Percentiles rank a stretch among this genome's conserved stretches.
phyloP scores from a whole-genome alignment of 2,888 invertebrate genomes.

The Yponomeuta sedellus region DNA sequence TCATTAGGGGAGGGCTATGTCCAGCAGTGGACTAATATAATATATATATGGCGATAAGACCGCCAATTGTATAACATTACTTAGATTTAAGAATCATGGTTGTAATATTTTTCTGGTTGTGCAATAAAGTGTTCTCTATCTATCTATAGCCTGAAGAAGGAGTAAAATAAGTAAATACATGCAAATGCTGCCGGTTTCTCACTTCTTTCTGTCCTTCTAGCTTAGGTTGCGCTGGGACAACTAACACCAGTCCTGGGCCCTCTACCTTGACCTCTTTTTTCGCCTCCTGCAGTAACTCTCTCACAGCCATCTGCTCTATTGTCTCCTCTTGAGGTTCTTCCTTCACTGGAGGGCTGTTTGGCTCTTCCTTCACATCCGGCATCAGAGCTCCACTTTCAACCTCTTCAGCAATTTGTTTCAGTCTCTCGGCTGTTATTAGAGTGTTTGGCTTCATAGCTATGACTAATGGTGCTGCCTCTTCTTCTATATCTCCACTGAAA shows the following conservation, averaged over 20 bases:
- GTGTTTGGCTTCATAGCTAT: conserved; percentile 80
- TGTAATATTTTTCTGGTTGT: no score
- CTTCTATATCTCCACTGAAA: conserved; percentile 71
- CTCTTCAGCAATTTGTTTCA: conserved; percentile 67
- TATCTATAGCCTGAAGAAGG: no score
- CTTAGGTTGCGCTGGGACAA: conserved; percentile 72
- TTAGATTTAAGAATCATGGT: no score
- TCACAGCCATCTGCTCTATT: conserved; percentile 83
- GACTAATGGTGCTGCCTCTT: conserved; percentile 75
- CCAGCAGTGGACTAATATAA: no score
- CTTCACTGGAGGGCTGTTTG: conserved; percentile 29
- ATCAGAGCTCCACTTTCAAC: conserved; percentile 63
- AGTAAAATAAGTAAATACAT: no score
- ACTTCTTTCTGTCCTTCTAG: conserved; percentile 80
- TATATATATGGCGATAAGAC: no score
- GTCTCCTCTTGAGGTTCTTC: conserved; percentile 57
- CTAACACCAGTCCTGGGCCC: conserved; percentile 63
- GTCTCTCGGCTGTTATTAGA: conserved; percentile 67
- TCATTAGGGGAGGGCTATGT: no score
- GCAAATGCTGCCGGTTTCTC: conserved; percentile 14
- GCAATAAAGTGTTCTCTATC: no score
- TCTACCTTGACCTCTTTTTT: conserved; percentile 51
- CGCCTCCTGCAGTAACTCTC: conserved; percentile 81
- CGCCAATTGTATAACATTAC: no score
- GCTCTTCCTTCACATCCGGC: conserved; percentile 38